phyloP scores from a whole-genome alignment of 2,797 vertebrate genomes.

The Clarias fuscus region DNA sequence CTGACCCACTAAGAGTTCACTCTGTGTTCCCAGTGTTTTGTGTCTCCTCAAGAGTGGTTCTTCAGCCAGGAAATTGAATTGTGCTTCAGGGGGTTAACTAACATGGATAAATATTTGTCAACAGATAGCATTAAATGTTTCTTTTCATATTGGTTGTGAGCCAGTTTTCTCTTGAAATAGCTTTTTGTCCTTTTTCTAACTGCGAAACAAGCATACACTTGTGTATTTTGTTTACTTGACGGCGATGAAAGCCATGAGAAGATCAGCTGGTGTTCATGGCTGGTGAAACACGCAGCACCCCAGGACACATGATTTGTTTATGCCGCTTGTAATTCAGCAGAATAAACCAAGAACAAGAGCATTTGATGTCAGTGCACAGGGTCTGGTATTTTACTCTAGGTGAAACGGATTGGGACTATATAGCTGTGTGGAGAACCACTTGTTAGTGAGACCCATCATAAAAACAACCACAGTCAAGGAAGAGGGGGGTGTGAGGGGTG shows the following conservation, averaged over 20 bases:
- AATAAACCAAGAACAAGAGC: too few relatives aligned
- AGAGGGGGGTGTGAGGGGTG: too few relatives aligned
- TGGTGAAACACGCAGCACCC: too few relatives aligned
- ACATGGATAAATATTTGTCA: conserved; percentile 6
- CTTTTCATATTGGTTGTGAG: neutral
- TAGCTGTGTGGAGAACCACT: too few relatives aligned
- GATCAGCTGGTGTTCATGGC: conserved; percentile 68
- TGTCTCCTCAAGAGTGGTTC: neutral
- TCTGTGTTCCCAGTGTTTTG: neutral
- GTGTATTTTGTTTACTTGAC: conserved; percentile 40
- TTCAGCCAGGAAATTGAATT: conserved; percentile 12
- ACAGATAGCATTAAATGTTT: neutral
- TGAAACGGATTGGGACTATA: too few relatives aligned
- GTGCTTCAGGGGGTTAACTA: conserved; percentile 4
- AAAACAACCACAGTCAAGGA: too few relatives aligned
- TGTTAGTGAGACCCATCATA: too few relatives aligned
- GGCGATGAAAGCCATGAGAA: conserved; percentile 19
- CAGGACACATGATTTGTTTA: too few relatives aligned
- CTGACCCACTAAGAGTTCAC: neutral
- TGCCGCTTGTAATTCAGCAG: too few relatives aligned
- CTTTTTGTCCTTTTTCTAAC: conserved; percentile 57
- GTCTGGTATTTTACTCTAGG: too few relatives aligned
- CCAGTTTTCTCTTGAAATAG: conserved; percentile 45
- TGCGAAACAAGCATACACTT: conserved; percentile 55
- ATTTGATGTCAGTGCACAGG: too few relatives aligned